phyloP scores from a whole-genome alignment of 2,888 invertebrate species.

The Archaeoteleia sp. region DNA sequence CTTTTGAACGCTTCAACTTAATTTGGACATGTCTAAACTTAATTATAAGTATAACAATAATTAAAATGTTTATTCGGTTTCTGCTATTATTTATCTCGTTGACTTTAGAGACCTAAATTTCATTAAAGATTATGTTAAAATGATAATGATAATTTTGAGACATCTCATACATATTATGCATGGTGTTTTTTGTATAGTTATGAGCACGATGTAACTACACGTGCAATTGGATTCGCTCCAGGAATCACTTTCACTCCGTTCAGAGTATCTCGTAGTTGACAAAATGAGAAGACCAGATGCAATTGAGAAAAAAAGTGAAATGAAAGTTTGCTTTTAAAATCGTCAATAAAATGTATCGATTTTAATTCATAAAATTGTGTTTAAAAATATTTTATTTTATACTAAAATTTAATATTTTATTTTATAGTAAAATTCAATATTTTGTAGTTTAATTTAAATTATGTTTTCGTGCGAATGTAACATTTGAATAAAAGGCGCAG shows the following conservation, averaged over 20 bases:
- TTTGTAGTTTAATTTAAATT: not conserved
- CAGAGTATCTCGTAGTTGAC: constrained; percentile 41
- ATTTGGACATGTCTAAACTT: not conserved
- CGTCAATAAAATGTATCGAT: too few species aligned
- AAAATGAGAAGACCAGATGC: not conserved
- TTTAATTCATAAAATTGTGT: too few species aligned
- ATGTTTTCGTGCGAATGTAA: too few species aligned
- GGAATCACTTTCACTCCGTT: constrained; percentile 62
- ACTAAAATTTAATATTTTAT: too few species aligned
- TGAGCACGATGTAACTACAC: constrained; percentile 23
- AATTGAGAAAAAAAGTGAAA: constrained; percentile 1
- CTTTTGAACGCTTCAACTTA: not conserved
- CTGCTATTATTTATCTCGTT: not conserved
- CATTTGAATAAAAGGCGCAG: too few species aligned
- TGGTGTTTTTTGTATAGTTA: not conserved
- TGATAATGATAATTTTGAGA: constrained; percentile 1
- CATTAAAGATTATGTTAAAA: not conserved
- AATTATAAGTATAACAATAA: too few species aligned
- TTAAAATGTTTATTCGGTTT: too few species aligned
- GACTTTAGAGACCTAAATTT: not conserved
- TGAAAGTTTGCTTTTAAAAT: too few species aligned
- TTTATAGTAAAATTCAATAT: not conserved
- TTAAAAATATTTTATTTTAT: too few species aligned
- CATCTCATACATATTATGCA: not conserved
- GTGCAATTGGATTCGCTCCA: constrained; percentile 50